Evolutionary conservation across 1,140 invertebrate species (phyloP).

Genomic region (Anastatus disparis): DNA sequence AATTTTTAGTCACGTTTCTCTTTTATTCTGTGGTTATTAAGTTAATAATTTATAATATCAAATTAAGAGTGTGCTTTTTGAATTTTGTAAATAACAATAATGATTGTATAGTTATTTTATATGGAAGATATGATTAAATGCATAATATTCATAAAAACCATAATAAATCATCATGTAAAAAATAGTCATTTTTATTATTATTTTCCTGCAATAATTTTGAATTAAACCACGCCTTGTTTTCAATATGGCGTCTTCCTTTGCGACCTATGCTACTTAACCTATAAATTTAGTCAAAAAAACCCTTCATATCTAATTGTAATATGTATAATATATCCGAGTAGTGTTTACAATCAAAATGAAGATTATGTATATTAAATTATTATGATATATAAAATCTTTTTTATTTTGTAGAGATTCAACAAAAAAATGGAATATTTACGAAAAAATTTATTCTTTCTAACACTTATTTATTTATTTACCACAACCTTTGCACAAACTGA

Average conservation of each 20-base stretch:
- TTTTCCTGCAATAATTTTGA: too few species aligned
- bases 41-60: background rate
- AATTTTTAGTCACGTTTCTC: background rate
- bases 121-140: too few species aligned
- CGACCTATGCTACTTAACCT: background rate
- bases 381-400: background rate
- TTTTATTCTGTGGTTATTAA: constrained; percentile 12
- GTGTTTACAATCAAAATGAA: background rate
- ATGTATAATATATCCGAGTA: background rate
- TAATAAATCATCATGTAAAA: too few species aligned
- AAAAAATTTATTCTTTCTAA: constrained; percentile 17
- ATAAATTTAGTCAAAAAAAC: background rate
- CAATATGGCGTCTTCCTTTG: background rate
- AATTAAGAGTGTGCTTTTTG: background rate
- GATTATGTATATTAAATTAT: background rate
- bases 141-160: too few species aligned
- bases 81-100: constrained; percentile 24
- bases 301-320: background rate
- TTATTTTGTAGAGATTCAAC: background rate
- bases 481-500: constrained; percentile 64
- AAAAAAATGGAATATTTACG: constrained; percentile 29
- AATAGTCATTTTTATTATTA: too few species aligned
- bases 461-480: constrained; percentile 37
- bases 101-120: too few species aligned
- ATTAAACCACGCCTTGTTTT: background rate